Conservation (phyloP, 2,888 invertebrate species). For the Leucophenga montana region DNA sequence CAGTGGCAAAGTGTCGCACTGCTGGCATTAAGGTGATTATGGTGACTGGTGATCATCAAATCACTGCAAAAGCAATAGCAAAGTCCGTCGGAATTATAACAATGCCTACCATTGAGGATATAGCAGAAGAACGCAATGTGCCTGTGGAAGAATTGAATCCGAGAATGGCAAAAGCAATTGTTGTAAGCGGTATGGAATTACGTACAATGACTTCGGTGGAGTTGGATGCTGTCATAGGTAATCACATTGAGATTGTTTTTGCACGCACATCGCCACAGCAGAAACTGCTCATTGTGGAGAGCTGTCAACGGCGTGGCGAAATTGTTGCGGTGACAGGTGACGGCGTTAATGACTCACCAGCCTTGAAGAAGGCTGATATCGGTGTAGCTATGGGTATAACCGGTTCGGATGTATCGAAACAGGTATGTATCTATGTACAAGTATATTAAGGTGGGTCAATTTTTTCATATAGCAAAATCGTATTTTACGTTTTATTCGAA, state of each 20-base stretch:
- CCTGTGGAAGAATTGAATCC: slow-evolving; percentile 78
- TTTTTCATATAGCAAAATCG: too few species aligned
- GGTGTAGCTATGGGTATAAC: slow-evolving; percentile 95
- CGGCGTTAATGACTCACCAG: slow-evolving; percentile 93
- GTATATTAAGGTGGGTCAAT: too few species aligned
- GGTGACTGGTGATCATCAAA: slow-evolving; percentile 96
- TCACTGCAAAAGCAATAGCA: slow-evolving; percentile 95
- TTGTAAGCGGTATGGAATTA: slow-evolving; percentile 89
- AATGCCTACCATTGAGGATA: slow-evolving; percentile 92
- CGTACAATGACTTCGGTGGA: slow-evolving; percentile 88
- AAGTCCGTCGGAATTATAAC: slow-evolving; percentile 94
- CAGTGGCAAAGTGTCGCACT: slow-evolving; percentile 95
- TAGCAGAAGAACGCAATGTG: slow-evolving; percentile 89
- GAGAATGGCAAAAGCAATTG: slow-evolving; percentile 86
- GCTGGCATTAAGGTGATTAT: slow-evolving; percentile 97
- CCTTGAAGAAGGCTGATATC: slow-evolving; percentile 92
- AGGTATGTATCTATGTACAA: slow-evolving; percentile 69
- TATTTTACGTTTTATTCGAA: too few species aligned
- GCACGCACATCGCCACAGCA: slow-evolving; percentile 95
- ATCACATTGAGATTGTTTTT: slow-evolving; percentile 95
- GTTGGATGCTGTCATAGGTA: slow-evolving; percentile 91
- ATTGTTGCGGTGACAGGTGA: slow-evolving; percentile 93
- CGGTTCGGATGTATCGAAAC: slow-evolving; percentile 93
- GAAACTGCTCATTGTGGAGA: slow-evolving; percentile 93
- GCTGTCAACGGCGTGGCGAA: slow-evolving; percentile 91